Evolutionary conservation across 2,797 vertebrate genomes (phyloP).

Genomic region (Sphenopsis melanotis): DNA sequence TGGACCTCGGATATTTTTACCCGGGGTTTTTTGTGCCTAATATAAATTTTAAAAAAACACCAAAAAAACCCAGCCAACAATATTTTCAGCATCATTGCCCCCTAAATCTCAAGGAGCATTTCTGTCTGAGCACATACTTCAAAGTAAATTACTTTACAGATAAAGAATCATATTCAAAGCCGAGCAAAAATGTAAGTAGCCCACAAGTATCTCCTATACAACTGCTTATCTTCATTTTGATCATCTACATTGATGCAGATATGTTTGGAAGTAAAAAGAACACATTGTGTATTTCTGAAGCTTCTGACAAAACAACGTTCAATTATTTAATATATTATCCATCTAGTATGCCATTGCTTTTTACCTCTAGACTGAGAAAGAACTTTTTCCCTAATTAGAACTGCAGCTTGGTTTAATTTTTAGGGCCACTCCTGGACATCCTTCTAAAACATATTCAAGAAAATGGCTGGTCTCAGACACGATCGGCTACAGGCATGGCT

Average conservation of each 20-base stretch:
- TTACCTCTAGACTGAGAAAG: not conserved
- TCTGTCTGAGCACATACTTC: not conserved
- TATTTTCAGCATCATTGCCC: not conserved
- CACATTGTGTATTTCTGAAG: not conserved
- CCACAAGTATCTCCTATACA: not conserved
- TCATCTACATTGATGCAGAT: not conserved
- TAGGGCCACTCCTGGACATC: not conserved
- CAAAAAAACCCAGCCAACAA: not conserved
- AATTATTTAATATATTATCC: not conserved
- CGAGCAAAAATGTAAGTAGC: not conserved
- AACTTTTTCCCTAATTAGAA: not conserved
- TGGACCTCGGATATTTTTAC: not conserved
- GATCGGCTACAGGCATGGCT: not conserved
- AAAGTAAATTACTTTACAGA: slow-evolving; percentile 2
- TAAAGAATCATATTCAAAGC: slow-evolving; percentile 2
- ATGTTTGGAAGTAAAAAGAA: not conserved
- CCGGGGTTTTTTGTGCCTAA: not conserved
- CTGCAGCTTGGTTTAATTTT: not conserved
- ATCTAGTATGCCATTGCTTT: not conserved
- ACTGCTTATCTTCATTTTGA: not conserved
- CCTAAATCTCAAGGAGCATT: not conserved
- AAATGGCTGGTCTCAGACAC: not conserved
- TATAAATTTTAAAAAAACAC: not conserved
- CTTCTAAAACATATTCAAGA: not conserved
- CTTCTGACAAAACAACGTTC: not conserved